phyloP scores from a whole-genome alignment of 2,797 vertebrate genomes.

The Gallinago solitaria region DNA sequence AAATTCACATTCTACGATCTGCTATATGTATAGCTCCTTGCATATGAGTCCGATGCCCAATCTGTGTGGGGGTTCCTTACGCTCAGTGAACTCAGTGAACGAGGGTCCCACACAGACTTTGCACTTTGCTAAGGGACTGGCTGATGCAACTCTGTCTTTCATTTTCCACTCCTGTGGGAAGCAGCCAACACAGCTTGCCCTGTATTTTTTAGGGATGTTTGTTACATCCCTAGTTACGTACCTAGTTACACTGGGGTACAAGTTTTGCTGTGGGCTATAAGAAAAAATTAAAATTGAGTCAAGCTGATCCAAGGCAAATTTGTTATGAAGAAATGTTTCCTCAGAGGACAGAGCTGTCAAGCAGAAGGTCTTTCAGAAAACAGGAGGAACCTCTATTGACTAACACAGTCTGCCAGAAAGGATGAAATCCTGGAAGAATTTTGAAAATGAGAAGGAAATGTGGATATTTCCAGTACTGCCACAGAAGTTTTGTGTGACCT shows the following conservation, averaged over 20 bases:
- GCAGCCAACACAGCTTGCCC: not conserved
- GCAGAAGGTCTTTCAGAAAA: not conserved
- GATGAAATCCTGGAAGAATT: not conserved
- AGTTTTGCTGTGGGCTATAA: not conserved
- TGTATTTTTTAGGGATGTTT: not conserved
- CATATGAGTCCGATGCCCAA: not conserved
- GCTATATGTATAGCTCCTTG: not conserved
- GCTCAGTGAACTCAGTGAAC: not conserved
- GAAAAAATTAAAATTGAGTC: not conserved
- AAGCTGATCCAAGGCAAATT: not conserved
- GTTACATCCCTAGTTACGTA: not conserved
- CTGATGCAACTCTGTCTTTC: not conserved
- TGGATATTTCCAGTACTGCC: not conserved
- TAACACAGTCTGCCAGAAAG: not conserved
- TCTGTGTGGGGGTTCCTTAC: not conserved
- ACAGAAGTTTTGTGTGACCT: not conserved
- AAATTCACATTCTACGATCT: rapidly evolving
- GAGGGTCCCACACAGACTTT: not conserved
- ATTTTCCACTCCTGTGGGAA: not conserved
- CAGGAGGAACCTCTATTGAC: not conserved
- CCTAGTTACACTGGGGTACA: not conserved
- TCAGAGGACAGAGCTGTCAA: not conserved
- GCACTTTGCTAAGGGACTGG: not conserved
- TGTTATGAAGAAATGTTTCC: not conserved
- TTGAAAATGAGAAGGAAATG: not conserved